Percentiles rank a stretch among this genome's conserved stretches.
These are phyloP conservation scores for Drosophila quinaria DNA, from an alignment of 2,888 invertebrate genomes.

Conservation along the genomic window DNA sequence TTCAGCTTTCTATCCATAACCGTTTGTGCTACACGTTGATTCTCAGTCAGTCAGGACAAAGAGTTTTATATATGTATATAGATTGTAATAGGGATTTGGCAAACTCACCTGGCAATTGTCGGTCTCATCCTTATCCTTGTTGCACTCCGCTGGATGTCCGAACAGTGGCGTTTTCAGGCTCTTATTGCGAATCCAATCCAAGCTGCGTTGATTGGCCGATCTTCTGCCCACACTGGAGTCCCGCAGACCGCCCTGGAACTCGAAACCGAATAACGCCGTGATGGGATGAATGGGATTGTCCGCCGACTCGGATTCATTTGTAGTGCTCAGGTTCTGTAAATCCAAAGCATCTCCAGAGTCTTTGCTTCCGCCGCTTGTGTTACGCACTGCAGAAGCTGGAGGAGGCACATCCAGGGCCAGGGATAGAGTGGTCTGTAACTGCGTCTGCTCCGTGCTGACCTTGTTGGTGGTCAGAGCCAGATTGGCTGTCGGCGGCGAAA, in stretches of 20 bases:
- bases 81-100: not conserved
- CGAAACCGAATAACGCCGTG: slow-evolving; percentile 72
- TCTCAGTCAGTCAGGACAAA: too few species aligned
- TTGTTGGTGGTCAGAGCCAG: slow-evolving; percentile 77
- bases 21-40: too few species aligned
- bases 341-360: slow-evolving; percentile 77
- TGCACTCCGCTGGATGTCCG: slow-evolving; percentile 84
- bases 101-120: slow-evolving; percentile 87
- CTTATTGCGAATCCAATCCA: slow-evolving; percentile 68
- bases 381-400: slow-evolving; percentile 60
- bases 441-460: slow-evolving; percentile 68
- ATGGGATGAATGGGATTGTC: slow-evolving; percentile 81
- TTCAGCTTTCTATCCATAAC: too few species aligned
- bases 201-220: slow-evolving; percentile 67
- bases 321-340: slow-evolving; percentile 83
- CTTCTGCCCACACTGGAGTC: slow-evolving; percentile 76
- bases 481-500: slow-evolving; percentile 79
- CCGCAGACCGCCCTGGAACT: slow-evolving; percentile 63
- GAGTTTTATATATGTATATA: not conserved
- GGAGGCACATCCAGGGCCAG: slow-evolving; percentile 72
- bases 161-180: slow-evolving; percentile 77
- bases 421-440: slow-evolving; percentile 46
- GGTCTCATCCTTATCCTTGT: slow-evolving; percentile 83
- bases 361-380: slow-evolving; percentile 68
- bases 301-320: slow-evolving; percentile 83